Evolutionary conservation across 2,113 vertebrate genomes (phyloP), one percentile per base, ranked within the genome.

Genomic region (Albula goreensis): DNA sequence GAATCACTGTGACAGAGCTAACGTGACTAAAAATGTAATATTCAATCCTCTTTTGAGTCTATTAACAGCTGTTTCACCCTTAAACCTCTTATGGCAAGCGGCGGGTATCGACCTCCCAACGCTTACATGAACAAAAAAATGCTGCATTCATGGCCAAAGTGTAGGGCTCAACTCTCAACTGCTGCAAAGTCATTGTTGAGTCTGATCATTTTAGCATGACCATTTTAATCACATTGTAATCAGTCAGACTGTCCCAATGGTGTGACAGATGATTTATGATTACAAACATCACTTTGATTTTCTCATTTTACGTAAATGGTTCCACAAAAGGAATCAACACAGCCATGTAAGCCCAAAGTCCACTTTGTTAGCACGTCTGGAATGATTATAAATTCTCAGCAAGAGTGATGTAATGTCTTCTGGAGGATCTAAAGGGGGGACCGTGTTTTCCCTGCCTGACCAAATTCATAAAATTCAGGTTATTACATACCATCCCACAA

Each of bases 1-100:
- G 48, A 41, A 84, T 11, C 49, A 50, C 8, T 84, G 63, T n/a
- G 60, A 50, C 83, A 84, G 51, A 51, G 50, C 48, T 82, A 89
- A 86, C 49, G 81, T 86, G 83, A 90, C 74, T 52, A 19, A 41
- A 78, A 78, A 85, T 66, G 70, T 89, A 87, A 88, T 79, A 50
- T 56, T 49, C 48, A 83, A 86, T 80, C 87, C 70, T 77, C 84
- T 89, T 87, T 88, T 56, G 49, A 70, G 82, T 82, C n/a, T 57
- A 85, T 85, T 81, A 88, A 81, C 87, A 87, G 77, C 83, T 83
- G 82, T 48, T 87, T 86, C 50, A 87, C 53, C 50, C 80, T 11
- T 53, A 86, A 82, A 84, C 25, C 85, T 82, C 83, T 84, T 84
- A 84, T 25, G 22, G 60, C 25, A 49, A 50, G 19, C 48, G 25